Evolutionary conservation across 2,888 invertebrate genomes (phyloP).

Genomic region (Agapostemon virescens): DNA sequence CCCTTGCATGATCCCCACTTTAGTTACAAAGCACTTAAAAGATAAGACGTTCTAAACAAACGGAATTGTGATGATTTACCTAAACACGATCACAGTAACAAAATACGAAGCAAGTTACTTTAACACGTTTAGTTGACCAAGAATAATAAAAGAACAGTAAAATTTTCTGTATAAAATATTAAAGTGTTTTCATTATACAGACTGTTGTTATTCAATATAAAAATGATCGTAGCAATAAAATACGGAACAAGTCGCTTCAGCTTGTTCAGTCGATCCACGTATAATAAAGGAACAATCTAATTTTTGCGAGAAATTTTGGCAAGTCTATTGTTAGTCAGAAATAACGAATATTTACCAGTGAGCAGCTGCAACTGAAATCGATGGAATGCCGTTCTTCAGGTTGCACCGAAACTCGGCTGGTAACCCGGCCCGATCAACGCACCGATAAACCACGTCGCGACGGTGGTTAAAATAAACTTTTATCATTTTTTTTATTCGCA

Average conservation of each 20-base stretch:
- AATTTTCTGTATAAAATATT: neutral
- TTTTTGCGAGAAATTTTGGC: slow-evolving; percentile 17
- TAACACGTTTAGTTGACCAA: neutral
- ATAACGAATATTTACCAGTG: slow-evolving; percentile 65
- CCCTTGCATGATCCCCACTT: neutral
- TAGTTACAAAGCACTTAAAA: neutral
- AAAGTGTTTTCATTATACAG: neutral
- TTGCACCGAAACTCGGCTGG: slow-evolving; percentile 65
- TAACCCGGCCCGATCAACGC: slow-evolving; percentile 69
- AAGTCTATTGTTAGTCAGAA: slow-evolving; percentile 43
- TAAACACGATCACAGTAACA: neutral
- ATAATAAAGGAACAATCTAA: too few relatives aligned
- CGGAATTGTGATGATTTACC: neutral
- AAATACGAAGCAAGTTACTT: neutral
- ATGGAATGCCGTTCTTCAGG: slow-evolving; percentile 74
- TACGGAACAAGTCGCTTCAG: neutral
- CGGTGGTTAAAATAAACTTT: slow-evolving; percentile 54
- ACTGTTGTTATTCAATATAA: neutral
- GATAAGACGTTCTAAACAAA: neutral
- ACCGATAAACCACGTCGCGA: slow-evolving; percentile 68
- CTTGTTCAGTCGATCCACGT: too few relatives aligned
- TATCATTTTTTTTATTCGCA: slow-evolving; percentile 54
- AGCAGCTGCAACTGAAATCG: slow-evolving; percentile 67
- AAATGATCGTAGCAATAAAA: neutral
- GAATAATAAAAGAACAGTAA: neutral